A percentile compares a stretch with the other conserved stretches of the same genome.
Evolutionary conservation across 1,140 invertebrate genomes (phyloP).

Genomic region (Watersipora subatra): DNA sequence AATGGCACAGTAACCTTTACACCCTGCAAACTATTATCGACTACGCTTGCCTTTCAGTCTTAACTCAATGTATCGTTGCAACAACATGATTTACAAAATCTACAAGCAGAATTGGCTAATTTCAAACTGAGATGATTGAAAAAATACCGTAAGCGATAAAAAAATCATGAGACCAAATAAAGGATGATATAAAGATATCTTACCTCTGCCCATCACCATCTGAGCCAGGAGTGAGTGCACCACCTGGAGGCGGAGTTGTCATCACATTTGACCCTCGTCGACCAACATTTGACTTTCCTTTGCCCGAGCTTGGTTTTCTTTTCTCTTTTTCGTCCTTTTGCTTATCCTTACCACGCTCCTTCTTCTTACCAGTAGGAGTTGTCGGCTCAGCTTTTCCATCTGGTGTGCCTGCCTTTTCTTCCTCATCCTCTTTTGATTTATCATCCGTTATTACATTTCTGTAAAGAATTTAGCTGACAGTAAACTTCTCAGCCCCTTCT

Average conservation of each 20-base stretch:
- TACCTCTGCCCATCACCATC: slow-evolving; percentile 31
- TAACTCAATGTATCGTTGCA: no score
- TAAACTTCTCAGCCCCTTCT: no score
- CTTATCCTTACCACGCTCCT: slow-evolving; percentile 12
- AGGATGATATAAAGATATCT: slow-evolving; percentile 1
- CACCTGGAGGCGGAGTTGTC: slow-evolving; percentile 24
- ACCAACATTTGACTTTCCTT: slow-evolving; percentile 14
- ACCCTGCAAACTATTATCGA: no score
- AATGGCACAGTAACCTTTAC: no score
- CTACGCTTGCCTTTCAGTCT: no score
- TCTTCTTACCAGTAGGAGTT: slow-evolving; percentile 18
- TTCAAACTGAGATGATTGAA: no score
- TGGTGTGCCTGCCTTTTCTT: slow-evolving; percentile 28
- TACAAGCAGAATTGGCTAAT: no score
- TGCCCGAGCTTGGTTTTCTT: slow-evolving; percentile 25
- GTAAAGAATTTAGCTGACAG: not conserved
- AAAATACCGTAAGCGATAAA: no score
- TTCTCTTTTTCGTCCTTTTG: slow-evolving; percentile 11
- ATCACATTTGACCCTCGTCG: slow-evolving; percentile 10
- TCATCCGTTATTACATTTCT: slow-evolving; percentile 32
- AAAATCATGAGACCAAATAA: not conserved
- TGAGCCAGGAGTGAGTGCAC: slow-evolving; percentile 26
- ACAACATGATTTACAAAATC: no score
- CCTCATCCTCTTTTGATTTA: slow-evolving; percentile 27
- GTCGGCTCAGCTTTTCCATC: slow-evolving; percentile 28